Base-by-base conservation (phyloP, 2,888 invertebrate species). In the Myopa tessellatipennis region DNA sequence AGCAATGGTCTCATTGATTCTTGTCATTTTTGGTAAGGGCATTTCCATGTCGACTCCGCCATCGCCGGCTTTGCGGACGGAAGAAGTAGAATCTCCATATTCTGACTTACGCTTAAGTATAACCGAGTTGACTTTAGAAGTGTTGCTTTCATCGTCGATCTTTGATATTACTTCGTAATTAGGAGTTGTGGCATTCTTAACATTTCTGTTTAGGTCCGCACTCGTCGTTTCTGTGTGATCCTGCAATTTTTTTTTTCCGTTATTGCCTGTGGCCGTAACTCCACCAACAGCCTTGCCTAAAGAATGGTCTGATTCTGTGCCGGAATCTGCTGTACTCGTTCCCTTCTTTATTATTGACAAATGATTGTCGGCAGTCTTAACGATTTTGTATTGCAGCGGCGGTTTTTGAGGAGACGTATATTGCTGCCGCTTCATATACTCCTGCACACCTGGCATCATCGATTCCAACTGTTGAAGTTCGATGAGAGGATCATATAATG, bases 401-500 rank as follows among this genome's bases (percentile, higher is more conserved):
- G 88, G 86, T 79, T 89, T 89, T 55, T 82, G 82, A 34, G 82
- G 82, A 18, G 82, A 82, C 26, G 85, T 77, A 8, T 80, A 80
- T 52, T 84, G 81, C 26, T 85, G 85, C 69, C 82, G 83, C 76
- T 86, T 84, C 68, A 88, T 82, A 63, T 83, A 84, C 3, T 85
- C 85, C 61, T 79, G 81, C 7, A 89, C 85, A 4, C 89, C 89
- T 0, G 93, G 92, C 85, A 94, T 91, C 91, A 94, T 92, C 80
- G 91, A 87, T 84, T 92, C 91, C 65, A 95, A 88, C 83, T 94
- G 93, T 80, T 92, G 91, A 10, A 90, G 86, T 82, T 93, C 90
- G 76, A 92, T 91, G 12, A 89, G 87, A 0, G 94, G 92, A 80
- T 94, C 93, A 83, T 94, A 93, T 1, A 90, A 91, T 38, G 93